Percentiles rank a stretch among this genome's conserved stretches.
These are phyloP conservation scores for Scleropages formosus DNA, from an alignment of 2,797 vertebrate genomes.

Conservation along the genomic window DNA sequence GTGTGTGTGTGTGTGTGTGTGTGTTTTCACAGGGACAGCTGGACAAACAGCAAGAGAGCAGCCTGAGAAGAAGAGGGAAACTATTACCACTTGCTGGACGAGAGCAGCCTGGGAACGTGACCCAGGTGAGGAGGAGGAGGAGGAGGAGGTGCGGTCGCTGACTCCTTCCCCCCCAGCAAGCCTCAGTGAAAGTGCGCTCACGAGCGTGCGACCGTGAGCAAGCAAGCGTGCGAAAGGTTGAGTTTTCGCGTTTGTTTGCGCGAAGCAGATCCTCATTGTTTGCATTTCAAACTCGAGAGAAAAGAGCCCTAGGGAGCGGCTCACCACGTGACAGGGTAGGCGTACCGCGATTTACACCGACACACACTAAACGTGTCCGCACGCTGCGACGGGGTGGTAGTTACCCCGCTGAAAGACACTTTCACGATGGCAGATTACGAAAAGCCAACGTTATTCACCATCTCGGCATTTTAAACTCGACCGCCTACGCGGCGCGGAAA, in stretches of 20 bases:
- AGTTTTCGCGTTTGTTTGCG: not conserved
- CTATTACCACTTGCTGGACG: conserved; percentile 55
- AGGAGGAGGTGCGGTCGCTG: not conserved
- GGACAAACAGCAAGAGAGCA: no score
- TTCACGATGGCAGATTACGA: not conserved
- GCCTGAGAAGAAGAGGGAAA: not conserved
- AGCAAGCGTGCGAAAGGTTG: not conserved
- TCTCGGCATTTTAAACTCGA: no score
- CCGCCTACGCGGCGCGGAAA: no score
- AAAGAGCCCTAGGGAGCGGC: not conserved
- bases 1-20: no score
- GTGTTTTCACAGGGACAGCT: no score
- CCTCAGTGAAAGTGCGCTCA: conserved; percentile 28
- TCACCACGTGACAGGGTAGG: not conserved
- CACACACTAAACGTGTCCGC: not conserved
- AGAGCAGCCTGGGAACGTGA: conserved; percentile 41
- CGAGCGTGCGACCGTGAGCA: not conserved
- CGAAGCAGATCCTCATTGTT: not conserved
- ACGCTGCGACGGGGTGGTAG: not conserved
- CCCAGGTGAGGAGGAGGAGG: not conserved
- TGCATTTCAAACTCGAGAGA: conserved; percentile 10
- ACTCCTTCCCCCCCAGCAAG: conserved; percentile 16
- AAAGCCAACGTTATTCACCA: not conserved
- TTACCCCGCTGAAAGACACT: not conserved
- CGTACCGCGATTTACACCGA: not conserved